Base-by-base conservation (phyloP, 2,113 vertebrate species). In the Eptesicus fuscus region DNA sequence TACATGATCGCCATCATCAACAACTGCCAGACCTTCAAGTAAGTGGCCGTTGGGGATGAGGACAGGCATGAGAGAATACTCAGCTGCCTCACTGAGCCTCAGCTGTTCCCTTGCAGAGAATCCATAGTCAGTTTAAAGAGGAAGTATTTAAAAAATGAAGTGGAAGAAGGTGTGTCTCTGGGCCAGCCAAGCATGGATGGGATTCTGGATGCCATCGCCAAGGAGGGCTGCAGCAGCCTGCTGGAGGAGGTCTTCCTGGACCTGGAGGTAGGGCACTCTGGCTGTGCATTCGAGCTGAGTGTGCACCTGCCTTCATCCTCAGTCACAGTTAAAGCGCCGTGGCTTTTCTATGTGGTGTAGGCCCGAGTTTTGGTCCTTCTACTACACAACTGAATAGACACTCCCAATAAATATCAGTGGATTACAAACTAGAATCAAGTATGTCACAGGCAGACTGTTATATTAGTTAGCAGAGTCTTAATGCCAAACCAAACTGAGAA, bases 1-100 rank as follows among this genome's bases (percentile, higher is more conserved):
- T 99, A 99, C 95, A 99, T 99, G 99, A 98, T 99, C 5, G 99
- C 99, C 80, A 98, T 99, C 95, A 99, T 99, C 97, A 99, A 99
- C 98, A 99, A 99, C 98, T 99, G 99, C 97, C 99, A 99, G 96
- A 99, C 99, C 0, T 99, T 99, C 96, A 99, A 99, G 99, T 99
- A 97, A 98, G 99, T 95, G 1, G 69, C 16, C 1, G 7, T 12
- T 32, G 13, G 4, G 4, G 25, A 17, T 2, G 5, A 6, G 71
- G 59, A 12, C 0, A 4, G 23, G 13, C 9, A 11, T 20, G 79
- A 13, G 20, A 25, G 37, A 7, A 2, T 42, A 0, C 69, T 1
- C 35, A 12, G 82, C 77, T 1, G 0, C 47, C 17, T 23, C 42
- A 32, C 2, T 89, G 77, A 23, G 28, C 97, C 89, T 59, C 70